Base-by-base conservation (phyloP, 1,140 invertebrate genomes). In the Anastrepha obliqua region DNA sequence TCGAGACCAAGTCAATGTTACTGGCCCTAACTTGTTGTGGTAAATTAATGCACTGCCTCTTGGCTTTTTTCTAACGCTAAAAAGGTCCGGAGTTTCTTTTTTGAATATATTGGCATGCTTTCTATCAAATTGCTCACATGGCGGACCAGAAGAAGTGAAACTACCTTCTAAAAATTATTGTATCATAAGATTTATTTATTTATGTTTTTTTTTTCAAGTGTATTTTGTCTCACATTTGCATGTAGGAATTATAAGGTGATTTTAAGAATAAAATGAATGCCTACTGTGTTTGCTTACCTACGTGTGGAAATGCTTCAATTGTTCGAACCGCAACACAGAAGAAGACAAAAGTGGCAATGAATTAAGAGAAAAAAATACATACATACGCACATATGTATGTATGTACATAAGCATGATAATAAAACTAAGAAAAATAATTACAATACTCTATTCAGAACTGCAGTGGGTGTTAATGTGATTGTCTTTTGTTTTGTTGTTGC, bases 261-360 rank as follows among this genome's bases (percentile, higher is more conserved):
- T 74, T 81, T 6, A 55, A 81, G 74, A 55, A 81, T 29, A 81
- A 81, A 81, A 81, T 81, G 29, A 81, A 81, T 81, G 47, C 17
- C 74, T 29, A 58, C 74, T 58, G 47, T 3, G 74, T n/a, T 20
- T 81, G 42, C 51, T 42, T 81, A 81, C 67, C 17, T 42, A 70
- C 74, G 47, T 81, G 74, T 81, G 9, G 47, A 81, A 81, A 81
- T 81, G 74, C 20, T 81, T 29, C n/a, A 81, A 81, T 81, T 81
- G 20, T 81, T 0, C 47, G 8, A 81, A 55, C 74, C 74, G 74
- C 74, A 81, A 29, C 44, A 39, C 8, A 81, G 74, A 81, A 20
- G 74, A 81, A 81, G 47, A 58, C 51, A 81, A 55, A 81, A 81
- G 47, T 81, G 74, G 74, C 47, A 81, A 81, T 81, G 74, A 81